Evolutionary conservation across 2,113 vertebrate species (phyloP), one percentile per base, ranked within the genome.

Genomic region (Dipodomys stephensi): DNA sequence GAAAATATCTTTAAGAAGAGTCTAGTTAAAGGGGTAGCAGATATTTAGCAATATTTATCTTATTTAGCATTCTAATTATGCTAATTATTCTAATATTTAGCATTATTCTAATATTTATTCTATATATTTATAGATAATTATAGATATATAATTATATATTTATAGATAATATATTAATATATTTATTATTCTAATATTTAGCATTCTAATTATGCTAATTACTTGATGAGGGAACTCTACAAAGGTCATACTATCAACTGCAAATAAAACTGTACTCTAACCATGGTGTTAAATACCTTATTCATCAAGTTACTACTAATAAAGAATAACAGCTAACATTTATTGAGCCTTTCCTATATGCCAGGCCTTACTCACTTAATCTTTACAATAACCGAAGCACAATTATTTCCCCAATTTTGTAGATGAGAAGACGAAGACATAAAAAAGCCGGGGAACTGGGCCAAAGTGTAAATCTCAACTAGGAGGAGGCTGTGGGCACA

Each of bases 321-420:
- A 78, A 79, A 68, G 76, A 16, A 69, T 39, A 87, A 84, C 20
- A 81, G 27, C 60, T 69, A 91, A 91, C 27, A 86, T 27, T 85
- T 85, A 53, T 4, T 93, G 30, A 89, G 20, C 5, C 32, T 71
- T 71, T 71, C n/a, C 68, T n/a, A 71, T 71, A 32, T 6, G 12
- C 27, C 15, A 30, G 80, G 39, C 35, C 67, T 83, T 83, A 65
- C 22, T 65, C 7, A 44, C 25, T 65, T 81, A 7, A 46, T 44
- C 80, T 82, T 67, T 83, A 87, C 2, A 87, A 74, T 39, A 78
- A 67, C 28, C 7, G n/a, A 92, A 69, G 23, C 53, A 92, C 27
- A 83, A 83, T 90, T 90, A 90, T 71, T 76, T 88, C 76, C 18
- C 44, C 35, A 87, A 68, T 67, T 93, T 92, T 65, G 88, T 44